Base-by-base conservation (phyloP, 2,888 invertebrate genomes). In the Euplagia quadripunctaria region DNA sequence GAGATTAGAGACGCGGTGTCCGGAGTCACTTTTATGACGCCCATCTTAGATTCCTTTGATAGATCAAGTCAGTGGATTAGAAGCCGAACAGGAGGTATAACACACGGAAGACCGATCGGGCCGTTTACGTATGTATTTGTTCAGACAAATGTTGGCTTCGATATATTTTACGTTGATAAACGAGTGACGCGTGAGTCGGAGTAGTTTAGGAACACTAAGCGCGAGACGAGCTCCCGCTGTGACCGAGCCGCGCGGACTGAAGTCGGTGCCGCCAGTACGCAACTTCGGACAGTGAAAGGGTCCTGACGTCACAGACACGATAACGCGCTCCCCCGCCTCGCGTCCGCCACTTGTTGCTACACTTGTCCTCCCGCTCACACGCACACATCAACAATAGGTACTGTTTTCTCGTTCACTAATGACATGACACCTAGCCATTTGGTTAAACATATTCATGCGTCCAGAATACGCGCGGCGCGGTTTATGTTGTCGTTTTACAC, bases 241-340 rank as follows among this genome's bases (percentile, higher is more conserved):
- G 94, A 94, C 94, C 94, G 96, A 95, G 95, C 94, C 95, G 94
- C 96, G 93, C 91, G 93, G 94, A 96, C 95, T 96, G 94, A 91
- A 83, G 90, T 81, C 78, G 81, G 72, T 81, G 81, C 77, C 82
- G 79, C 71, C 72, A 74, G 82, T 78, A 75, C 81, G 82, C 84
- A 90, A 91, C 91, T 91, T 90, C 91, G 91, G 91, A 88, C 94
- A 96, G 94, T 94, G 96, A 96, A 95, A 96, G 95, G 94, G 92
- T 88, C 92, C 80, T 96, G 96, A 97, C 97, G 97, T 97, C 96
- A 97, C 91, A 82, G 73, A 84, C 90, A 91, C 94, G 94, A 95
- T 96, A 96, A 96, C 95, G 91, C 87, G 82, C 87, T 87, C 87
- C 89, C 88, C 81, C 89, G 74, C 85, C 85, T 77, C 83, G 79